phyloP scores from a whole-genome alignment of 2,888 invertebrate genomes.

The Brachycybe producta region DNA sequence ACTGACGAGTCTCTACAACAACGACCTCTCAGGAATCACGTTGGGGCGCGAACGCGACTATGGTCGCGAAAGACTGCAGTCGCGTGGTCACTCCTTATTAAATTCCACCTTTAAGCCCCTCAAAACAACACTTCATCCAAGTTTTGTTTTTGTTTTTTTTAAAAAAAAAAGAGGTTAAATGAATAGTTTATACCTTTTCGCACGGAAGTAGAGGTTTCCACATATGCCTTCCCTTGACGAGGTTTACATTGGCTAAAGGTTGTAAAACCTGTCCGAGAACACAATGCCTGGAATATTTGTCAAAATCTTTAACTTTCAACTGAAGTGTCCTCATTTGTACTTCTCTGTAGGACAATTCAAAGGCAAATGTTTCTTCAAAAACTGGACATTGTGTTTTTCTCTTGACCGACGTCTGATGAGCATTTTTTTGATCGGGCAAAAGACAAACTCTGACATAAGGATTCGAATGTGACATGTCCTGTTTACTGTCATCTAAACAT shows the following conservation, averaged over 20 bases:
- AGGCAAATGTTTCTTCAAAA: conserved; percentile 37
- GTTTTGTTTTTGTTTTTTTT: no score
- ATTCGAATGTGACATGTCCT: conserved; percentile 37
- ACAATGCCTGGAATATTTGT: conserved; percentile 37
- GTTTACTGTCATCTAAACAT: conserved; percentile 30
- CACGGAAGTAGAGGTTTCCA: conserved; percentile 36
- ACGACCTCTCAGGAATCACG: no score
- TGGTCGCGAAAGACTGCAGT: no score
- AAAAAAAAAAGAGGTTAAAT: no score
- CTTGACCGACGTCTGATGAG: conserved; percentile 36
- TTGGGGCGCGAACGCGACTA: no score
- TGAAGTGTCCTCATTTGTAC: conserved; percentile 34
- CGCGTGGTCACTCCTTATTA: no score
- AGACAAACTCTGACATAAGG: conserved; percentile 33
- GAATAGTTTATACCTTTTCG: conserved; percentile 28
- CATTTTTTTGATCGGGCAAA: conserved; percentile 36
- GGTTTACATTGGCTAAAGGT: conserved; percentile 32
- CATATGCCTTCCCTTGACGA: conserved; percentile 36
- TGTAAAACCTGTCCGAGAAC: conserved; percentile 36
- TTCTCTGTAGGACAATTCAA: conserved; percentile 35
- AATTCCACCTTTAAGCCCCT: no score
- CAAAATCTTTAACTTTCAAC: conserved; percentile 37
- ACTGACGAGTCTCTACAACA: no score
- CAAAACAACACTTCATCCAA: no score
- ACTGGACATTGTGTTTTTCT: conserved; percentile 36